phyloP scores from a whole-genome alignment of 2,797 vertebrate genomes.

The Enteromius afrohamiltoni region DNA sequence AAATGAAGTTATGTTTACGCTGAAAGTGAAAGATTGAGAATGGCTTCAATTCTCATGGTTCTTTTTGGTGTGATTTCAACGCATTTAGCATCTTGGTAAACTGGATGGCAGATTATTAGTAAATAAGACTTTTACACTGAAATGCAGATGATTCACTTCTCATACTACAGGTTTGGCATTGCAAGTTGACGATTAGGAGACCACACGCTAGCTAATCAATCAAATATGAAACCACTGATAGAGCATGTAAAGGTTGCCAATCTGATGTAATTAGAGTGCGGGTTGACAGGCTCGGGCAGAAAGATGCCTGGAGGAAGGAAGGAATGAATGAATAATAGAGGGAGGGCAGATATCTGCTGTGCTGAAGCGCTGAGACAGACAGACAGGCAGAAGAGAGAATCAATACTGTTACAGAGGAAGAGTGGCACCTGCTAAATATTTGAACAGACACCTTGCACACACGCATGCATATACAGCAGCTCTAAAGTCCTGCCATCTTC shows the following conservation, averaged over 20 bases:
- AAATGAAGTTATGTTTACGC: background rate
- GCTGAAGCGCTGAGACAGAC: conserved; percentile 5
- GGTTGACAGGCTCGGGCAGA: conserved; percentile 27
- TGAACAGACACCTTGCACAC: conserved; percentile 36
- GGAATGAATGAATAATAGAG: conserved; percentile 12
- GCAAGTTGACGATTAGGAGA: background rate
- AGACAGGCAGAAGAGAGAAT: conserved; percentile 41
- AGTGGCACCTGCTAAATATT: conserved; percentile 59
- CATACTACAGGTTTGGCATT: background rate
- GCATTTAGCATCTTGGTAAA: background rate
- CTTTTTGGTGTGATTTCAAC: background rate
- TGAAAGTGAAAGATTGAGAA: conserved; percentile 4
- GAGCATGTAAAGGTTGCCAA: conserved; percentile 31
- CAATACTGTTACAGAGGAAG: conserved; percentile 54
- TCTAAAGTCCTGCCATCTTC: conserved; percentile 43
- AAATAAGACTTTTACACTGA: background rate
- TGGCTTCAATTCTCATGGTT: background rate
- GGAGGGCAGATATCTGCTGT: background rate
- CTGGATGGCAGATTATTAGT: background rate
- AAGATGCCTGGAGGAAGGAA: conserved; percentile 20
- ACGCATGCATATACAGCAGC: conserved; percentile 25
- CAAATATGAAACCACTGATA: conserved; percentile 66
- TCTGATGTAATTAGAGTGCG: conserved; percentile 29
- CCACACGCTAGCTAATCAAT: conserved; percentile 33
- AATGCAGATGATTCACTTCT: background rate